phyloP scores from a whole-genome alignment of 2,888 invertebrate genomes.

The Microplitis manilae region DNA sequence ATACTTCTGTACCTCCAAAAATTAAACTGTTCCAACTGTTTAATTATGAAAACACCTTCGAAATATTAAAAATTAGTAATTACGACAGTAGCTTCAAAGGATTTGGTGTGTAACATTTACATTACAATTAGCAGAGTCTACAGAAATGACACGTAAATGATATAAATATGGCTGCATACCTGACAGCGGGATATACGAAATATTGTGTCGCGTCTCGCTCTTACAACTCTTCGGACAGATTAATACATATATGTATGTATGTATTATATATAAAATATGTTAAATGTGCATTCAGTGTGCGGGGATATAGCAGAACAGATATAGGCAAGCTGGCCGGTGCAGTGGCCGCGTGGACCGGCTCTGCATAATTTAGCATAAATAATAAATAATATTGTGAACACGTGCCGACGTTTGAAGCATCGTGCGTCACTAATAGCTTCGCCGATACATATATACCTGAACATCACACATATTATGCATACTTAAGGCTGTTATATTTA shows the following conservation, averaged over 20 bases:
- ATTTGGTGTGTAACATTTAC: constrained; percentile 59
- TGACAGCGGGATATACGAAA: constrained; percentile 49
- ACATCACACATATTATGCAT: constrained; percentile 6
- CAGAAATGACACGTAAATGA: constrained; percentile 69
- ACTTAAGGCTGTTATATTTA: neutral
- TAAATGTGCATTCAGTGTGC: constrained; percentile 52
- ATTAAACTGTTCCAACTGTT: no score
- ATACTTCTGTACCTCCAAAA: no score
- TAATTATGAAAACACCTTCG: no score
- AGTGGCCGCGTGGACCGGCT: constrained; percentile 57
- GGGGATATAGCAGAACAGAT: constrained; percentile 50
- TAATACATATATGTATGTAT: constrained; percentile 21
- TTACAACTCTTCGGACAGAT: constrained; percentile 21
- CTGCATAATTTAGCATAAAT: constrained; percentile 71
- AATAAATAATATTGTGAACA: constrained; percentile 70
- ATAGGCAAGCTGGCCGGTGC: constrained; percentile 62
- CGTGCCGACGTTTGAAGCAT: constrained; percentile 65
- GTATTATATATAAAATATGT: constrained; percentile 52
- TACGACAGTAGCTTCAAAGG: neutral
- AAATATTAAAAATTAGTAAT: no score
- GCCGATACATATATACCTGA: constrained; percentile 17
- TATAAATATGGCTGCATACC: constrained; percentile 68
- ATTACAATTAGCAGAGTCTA: constrained; percentile 67
- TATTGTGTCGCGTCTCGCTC: neutral
- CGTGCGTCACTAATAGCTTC: constrained; percentile 62